Conservation (phyloP, 2,113 vertebrate genomes). For the Nesogale talazaci region DNA sequence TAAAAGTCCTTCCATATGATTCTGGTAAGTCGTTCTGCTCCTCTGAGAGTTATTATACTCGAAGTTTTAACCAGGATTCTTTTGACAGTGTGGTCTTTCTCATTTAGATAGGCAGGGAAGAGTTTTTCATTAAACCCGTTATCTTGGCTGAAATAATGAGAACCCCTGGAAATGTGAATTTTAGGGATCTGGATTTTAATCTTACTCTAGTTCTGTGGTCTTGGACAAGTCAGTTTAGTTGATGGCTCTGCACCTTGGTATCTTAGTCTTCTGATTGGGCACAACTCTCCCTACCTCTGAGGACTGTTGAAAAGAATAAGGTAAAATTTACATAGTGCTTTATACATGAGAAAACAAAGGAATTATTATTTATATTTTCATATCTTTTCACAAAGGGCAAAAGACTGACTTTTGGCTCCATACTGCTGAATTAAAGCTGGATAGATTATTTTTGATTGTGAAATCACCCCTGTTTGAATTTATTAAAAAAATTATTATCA, state of each 20-base stretch:
- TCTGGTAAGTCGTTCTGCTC: background rate
- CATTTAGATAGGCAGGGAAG: background rate
- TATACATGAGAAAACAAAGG: background rate
- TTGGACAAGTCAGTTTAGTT: slow-evolving; percentile 11
- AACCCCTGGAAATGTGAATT: background rate
- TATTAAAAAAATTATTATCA: too few species aligned
- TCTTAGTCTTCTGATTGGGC: background rate
- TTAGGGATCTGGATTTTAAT: background rate
- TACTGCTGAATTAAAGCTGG: background rate
- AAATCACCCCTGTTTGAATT: background rate
- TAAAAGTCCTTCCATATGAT: background rate
- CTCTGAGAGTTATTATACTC: background rate
- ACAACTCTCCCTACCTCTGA: background rate
- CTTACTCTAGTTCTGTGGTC: background rate
- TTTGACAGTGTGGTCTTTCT: background rate
- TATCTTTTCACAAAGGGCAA: background rate
- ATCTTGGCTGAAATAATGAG: background rate
- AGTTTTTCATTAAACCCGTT: too few species aligned
- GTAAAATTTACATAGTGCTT: slow-evolving; percentile 13
- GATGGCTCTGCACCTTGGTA: background rate
- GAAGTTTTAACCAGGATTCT: background rate
- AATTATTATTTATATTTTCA: background rate
- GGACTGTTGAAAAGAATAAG: slow-evolving; percentile 10
- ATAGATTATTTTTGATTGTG: background rate
- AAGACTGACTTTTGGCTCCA: background rate